Conservation (phyloP, 2,888 invertebrate genomes). For the Tanytarsus gracilentus region DNA sequence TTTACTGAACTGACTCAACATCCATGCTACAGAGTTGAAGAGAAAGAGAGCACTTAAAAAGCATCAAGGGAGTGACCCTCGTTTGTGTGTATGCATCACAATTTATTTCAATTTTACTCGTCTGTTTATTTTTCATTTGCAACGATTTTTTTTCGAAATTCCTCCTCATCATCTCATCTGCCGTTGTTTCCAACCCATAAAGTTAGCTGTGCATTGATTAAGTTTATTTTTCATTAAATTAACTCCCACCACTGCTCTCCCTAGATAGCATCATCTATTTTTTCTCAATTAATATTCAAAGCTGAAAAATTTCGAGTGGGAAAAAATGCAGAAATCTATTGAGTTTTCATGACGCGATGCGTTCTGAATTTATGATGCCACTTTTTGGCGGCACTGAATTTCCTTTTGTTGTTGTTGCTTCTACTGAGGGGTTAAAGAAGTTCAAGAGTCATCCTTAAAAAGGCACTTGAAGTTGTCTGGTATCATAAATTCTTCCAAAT, state of each 20-base stretch:
- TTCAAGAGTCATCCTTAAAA: constrained; percentile 18
- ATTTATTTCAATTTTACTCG: constrained; percentile 3
- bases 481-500: constrained; percentile 17
- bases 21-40: not conserved
- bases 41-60: not conserved
- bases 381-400: too few relatives aligned
- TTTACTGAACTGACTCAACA: not conserved
- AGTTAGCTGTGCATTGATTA: constrained; percentile 1
- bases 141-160: too few relatives aligned
- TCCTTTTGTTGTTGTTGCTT: too few relatives aligned
- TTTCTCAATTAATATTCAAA: constrained; percentile 15
- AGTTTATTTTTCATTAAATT: constrained; percentile 28
- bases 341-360: too few relatives aligned
- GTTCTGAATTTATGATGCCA: too few relatives aligned
- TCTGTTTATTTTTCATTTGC: constrained; percentile 8
- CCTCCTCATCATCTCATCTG: too few relatives aligned
- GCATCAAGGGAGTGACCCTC: constrained; percentile 17
- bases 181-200: too few relatives aligned
- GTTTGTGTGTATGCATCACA: not conserved
- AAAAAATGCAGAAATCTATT: too few relatives aligned
- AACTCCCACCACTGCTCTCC: not conserved
- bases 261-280: not conserved
- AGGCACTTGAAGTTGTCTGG: constrained; percentile 22
- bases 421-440: too few relatives aligned
- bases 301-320: too few relatives aligned